Percentiles rank a stretch among this genome's conserved stretches.
phyloP scores from a whole-genome alignment of 2,113 vertebrate species.

The Platanista minor region DNA sequence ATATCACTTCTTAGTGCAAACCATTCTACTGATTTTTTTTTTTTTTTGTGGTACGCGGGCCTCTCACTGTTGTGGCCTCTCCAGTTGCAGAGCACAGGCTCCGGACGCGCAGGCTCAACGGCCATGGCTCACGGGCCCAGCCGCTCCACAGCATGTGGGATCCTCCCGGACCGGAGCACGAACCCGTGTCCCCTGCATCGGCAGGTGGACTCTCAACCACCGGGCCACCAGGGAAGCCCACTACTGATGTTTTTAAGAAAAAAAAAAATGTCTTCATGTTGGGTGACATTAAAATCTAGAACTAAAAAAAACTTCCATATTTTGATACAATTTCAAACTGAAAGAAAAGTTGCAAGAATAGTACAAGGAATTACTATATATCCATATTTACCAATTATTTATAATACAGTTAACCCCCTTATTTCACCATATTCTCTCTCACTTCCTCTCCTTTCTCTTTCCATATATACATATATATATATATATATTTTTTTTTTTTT shows the following conservation, averaged over 20 bases:
- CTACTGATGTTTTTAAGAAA: background rate
- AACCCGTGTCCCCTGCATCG: too few relatives aligned
- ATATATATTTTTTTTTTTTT: too few relatives aligned
- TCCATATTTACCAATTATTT: background rate
- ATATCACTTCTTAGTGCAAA: conserved; percentile 47
- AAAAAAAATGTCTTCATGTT: background rate
- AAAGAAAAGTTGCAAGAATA: background rate
- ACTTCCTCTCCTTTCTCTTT: background rate
- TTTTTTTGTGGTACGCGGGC: too few relatives aligned
- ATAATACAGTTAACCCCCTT: background rate
- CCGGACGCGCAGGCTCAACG: too few relatives aligned
- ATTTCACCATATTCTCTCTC: background rate
- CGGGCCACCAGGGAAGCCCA: too few relatives aligned
- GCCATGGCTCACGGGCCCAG: too few relatives aligned
- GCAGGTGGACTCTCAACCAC: too few relatives aligned
- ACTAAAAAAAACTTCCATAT: background rate
- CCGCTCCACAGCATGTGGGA: too few relatives aligned
- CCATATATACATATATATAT: background rate
- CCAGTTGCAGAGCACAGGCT: too few relatives aligned
- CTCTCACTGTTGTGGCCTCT: too few relatives aligned
- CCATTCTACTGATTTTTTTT: background rate
- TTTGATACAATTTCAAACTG: conserved; percentile 21
- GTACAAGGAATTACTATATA: background rate
- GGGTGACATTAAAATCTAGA: background rate
- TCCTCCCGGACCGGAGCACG: too few relatives aligned